These are phyloP conservation scores for Lepidotrigona ventralis DNA, from an alignment of 1,140 invertebrate species.

Conservation along the genomic window DNA sequence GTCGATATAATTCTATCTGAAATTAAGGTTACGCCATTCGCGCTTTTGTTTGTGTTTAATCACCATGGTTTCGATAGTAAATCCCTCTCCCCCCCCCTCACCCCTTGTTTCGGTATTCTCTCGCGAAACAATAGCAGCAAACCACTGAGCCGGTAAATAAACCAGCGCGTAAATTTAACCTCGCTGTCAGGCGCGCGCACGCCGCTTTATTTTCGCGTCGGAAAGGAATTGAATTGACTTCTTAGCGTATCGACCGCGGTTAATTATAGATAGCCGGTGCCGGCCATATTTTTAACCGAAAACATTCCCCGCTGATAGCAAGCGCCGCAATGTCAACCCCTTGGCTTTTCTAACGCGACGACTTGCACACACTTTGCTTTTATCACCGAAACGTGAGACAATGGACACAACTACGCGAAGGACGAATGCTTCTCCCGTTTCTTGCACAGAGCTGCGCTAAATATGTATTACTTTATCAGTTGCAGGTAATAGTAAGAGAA, in stretches of 20 bases:
- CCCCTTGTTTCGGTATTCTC: background rate
- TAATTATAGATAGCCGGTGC: constrained; percentile 34
- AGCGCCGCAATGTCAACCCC: constrained; percentile 30
- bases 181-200: background rate
- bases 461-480: background rate
- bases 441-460: no score
- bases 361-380: background rate
- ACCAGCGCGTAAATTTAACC: constrained; percentile 23
- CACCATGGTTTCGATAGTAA: no score
- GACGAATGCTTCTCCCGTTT: constrained; percentile 1
- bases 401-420: constrained; percentile 13
- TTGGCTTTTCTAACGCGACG: background rate
- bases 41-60: background rate
- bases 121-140: background rate
- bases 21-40: background rate
- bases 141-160: background rate
- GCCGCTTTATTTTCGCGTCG: constrained; percentile 27
- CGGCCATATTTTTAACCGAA: constrained; percentile 47
- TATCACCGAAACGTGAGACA: constrained; percentile 9
- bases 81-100: no score
- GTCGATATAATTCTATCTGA: background rate
- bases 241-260: constrained; percentile 27
- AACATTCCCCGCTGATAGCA: background rate
- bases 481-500: background rate
- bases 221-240: constrained; percentile 25